Base-by-base conservation (phyloP, 2,888 invertebrate species). In the Sabellastarte sp. region DNA sequence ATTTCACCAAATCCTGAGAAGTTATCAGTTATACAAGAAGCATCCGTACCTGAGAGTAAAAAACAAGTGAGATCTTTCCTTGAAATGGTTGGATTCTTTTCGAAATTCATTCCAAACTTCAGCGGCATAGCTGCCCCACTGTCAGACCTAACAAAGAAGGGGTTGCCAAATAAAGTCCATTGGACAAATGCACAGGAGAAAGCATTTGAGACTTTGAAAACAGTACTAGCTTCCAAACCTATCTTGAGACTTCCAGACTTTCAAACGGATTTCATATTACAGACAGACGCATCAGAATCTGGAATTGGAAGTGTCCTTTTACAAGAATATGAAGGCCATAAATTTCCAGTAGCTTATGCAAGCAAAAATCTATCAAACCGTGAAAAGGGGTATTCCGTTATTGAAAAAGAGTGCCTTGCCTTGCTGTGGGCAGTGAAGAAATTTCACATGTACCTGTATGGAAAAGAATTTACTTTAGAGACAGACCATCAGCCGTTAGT, bases 331-430 rank as follows among this genome's bases (percentile, higher is more conserved):
- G 64, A 66, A 52, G 70, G 61, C 2, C 28, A 53, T 26, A 41
- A 51, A 32, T 55, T 60, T 24, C 69, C 72, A 28, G 67, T 73
- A 10, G 62, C 64, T 3, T 73, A 65, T 56, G 69, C 65, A n/a
- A 72, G 72, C 52, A 59, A 58, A 41, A 74, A 72, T 52, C 50
- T 74, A 28, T 30, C 58, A 24, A 15, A 32, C 1, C 60, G 61
- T 24, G 74, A 73, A 52, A 52, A 29, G 4, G 63, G 50, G 26
- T 70, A 70, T 51, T 62, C 73, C 1, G 63, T 63, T 10, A 67
- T 73, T 15, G 73, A 71, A 57, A 66, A 61, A 30, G 69, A 71
- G 50, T 71, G 71, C 61, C 51, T 73, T 24, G 68, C 66, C 41
- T 41, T 41, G 41, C 41, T n/a, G n/a, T n/a, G n/a, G n/a, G n/a